Evolutionary conservation across 2,797 vertebrate species (phyloP).

Genomic region (Tinamus major): DNA sequence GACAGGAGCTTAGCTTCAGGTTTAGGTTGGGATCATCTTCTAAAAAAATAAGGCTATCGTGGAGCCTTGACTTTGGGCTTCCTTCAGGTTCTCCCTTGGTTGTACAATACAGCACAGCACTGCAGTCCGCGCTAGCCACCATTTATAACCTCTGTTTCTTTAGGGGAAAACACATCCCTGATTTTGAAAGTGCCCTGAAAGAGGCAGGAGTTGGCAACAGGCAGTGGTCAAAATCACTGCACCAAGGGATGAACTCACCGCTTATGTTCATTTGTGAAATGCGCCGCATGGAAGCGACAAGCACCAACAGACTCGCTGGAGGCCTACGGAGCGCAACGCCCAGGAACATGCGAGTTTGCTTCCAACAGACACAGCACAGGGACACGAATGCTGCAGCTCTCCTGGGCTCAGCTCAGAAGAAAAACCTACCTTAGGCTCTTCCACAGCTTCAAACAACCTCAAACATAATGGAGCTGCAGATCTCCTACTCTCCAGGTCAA

Average conservation of each 20-base stretch:
- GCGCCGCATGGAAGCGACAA: background rate
- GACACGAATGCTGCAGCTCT: background rate
- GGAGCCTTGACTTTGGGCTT: background rate
- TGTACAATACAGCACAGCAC: fast-evolving
- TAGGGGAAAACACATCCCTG: background rate
- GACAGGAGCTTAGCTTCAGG: background rate
- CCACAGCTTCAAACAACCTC: background rate
- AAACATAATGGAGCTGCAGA: background rate
- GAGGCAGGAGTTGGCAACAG: background rate
- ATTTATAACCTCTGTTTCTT: background rate
- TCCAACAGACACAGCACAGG: fast-evolving
- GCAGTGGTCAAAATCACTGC: background rate
- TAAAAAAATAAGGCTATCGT: background rate
- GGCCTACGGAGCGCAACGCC: fast-evolving
- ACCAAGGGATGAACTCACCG: background rate
- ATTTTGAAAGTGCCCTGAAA: background rate
- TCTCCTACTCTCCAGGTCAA: background rate
- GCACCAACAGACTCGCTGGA: fast-evolving
- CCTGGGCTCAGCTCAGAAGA: background rate
- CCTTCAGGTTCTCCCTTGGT: background rate
- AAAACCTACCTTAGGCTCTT: background rate
- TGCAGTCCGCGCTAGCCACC: fast-evolving
- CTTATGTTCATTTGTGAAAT: background rate
- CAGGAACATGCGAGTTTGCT: background rate
- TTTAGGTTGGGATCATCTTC: background rate